phyloP scores from a whole-genome alignment of 2,113 vertebrate genomes.

The Anoplopoma fimbria region DNA sequence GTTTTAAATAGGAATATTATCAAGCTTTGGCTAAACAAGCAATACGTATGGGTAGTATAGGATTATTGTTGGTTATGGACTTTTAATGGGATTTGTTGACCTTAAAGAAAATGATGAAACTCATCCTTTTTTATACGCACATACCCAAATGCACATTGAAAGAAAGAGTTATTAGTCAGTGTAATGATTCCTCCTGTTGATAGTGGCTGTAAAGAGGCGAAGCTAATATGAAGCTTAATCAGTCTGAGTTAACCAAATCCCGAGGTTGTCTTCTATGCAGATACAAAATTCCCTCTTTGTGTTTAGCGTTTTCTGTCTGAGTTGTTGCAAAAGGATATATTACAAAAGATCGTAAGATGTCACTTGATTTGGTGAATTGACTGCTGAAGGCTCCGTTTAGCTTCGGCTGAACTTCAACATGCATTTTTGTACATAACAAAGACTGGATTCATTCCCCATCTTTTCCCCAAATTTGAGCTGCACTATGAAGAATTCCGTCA shows the following conservation, averaged over 20 bases:
- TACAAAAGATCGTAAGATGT: neutral
- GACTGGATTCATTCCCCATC: neutral
- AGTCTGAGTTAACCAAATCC: neutral
- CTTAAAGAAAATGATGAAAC: neutral
- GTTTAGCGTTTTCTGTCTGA: neutral
- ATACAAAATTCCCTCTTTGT: neutral
- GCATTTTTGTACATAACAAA: neutral
- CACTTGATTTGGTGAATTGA: neutral
- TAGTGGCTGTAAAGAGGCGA: neutral
- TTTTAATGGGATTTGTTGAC: neutral
- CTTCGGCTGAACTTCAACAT: conserved; percentile 4
- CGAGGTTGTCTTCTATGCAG: neutral
- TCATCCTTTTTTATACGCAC: neutral
- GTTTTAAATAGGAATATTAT: neutral
- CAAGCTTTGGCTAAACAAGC: neutral
- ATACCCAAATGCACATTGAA: neutral
- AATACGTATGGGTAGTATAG: neutral
- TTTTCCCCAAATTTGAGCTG: neutral
- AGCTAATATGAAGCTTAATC: neutral
- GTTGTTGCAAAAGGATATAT: neutral
- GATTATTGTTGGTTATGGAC: neutral
- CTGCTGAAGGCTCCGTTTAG: neutral
- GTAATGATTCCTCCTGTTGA: neutral
- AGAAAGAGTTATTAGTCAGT: neutral
- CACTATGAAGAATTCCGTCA: neutral